phyloP scores from a whole-genome alignment of 1,140 invertebrate species.

The Helicorthomorpha holstii region DNA sequence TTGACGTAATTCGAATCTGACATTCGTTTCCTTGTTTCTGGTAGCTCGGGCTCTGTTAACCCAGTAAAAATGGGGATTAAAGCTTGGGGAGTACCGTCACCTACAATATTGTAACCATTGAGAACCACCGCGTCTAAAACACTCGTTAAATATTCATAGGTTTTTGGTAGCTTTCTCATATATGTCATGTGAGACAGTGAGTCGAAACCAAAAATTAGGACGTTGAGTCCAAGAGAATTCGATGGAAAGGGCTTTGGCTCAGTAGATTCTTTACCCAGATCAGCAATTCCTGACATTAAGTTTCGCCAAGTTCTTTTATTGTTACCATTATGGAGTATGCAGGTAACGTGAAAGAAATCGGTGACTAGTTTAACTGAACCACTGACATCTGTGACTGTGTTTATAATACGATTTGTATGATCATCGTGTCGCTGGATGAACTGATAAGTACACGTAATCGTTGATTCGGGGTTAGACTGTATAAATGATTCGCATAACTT shows the following conservation, averaged over 20 bases:
- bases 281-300: constrained; percentile 33
- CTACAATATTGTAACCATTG: constrained; percentile 52
- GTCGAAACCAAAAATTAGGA: constrained; percentile 81
- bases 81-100: constrained; percentile 85
- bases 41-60: constrained; percentile 69
- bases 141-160: constrained; percentile 54
- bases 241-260: constrained; percentile 23
- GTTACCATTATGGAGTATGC: constrained; percentile 1
- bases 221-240: constrained; percentile 41
- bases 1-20: constrained; percentile 47
- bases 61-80: constrained; percentile 79
- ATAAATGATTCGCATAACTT: constrained; percentile 21
- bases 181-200: constrained; percentile 75
- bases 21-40: constrained; percentile 61
- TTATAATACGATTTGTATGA: constrained; percentile 27
- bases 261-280: neutral
- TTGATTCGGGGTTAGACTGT: constrained; percentile 24
- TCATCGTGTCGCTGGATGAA: constrained; percentile 23
- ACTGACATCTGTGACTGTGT: neutral
- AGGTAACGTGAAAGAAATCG: constrained; percentile 14
- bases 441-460: neutral
- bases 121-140: constrained; percentile 48
- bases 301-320: constrained; percentile 32
- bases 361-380: neutral
- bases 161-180: constrained; percentile 64